A percentile compares a stretch with the other conserved stretches of the same genome.
These are phyloP conservation scores for Pterois miles DNA, from an alignment of 2,797 vertebrate genomes.

Conservation along the genomic window DNA sequence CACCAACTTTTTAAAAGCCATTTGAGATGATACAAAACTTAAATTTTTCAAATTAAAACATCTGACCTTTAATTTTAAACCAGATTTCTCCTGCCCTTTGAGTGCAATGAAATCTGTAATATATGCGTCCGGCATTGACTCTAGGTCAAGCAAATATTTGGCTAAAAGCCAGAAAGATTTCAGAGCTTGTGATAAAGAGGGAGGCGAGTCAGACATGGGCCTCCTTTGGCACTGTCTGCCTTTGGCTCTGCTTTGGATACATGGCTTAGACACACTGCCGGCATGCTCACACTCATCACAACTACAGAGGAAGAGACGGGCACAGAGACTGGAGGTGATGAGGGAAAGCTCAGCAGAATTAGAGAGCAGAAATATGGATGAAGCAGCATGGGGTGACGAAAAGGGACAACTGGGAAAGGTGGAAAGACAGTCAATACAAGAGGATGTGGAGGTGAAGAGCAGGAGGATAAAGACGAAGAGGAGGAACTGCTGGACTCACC, in stretches of 20 bases:
- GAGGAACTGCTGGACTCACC: conserved; percentile 71
- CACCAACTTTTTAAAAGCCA: conserved; percentile 11
- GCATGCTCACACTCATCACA: conserved; percentile 56
- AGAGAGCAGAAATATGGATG: background rate
- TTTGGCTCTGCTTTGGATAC: conserved; percentile 43
- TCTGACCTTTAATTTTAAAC: conserved; percentile 36
- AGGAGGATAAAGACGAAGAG: background rate
- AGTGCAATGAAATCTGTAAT: conserved; percentile 17
- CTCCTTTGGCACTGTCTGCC: conserved; percentile 49
- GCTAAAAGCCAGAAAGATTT: conserved; percentile 25
- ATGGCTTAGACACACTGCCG: conserved; percentile 36
- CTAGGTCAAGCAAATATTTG: conserved; percentile 11
- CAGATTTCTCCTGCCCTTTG: conserved; percentile 28
- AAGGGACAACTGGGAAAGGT: conserved; percentile 4
- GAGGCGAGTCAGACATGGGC: conserved; percentile 28
- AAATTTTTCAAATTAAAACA: background rate
- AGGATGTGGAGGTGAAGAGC: background rate
- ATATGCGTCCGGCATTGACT: conserved; percentile 21
- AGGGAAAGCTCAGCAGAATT: conserved; percentile 35
- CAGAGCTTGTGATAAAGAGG: conserved; percentile 28
- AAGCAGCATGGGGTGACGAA: conserved; percentile 16
- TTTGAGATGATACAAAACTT: background rate
- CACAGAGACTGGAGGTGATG: conserved; percentile 10
- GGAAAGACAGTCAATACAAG: conserved; percentile 7
- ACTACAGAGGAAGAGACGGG: conserved; percentile 19